Evolutionary conservation across 2,797 vertebrate genomes (phyloP).

Genomic region (Alcedo quadribrachys): DNA sequence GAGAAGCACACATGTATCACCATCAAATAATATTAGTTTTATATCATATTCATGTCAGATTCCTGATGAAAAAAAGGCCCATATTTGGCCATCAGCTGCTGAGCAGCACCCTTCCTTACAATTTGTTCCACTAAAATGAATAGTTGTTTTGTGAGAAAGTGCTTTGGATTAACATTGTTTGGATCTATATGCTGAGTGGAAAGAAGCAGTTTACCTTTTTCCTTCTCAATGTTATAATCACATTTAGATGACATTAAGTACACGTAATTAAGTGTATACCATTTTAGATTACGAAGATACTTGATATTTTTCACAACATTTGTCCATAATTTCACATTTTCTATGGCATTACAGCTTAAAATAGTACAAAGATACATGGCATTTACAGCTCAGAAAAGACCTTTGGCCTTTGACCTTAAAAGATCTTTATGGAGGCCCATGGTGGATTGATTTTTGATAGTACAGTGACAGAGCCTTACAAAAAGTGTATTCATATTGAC

Average conservation of each 20-base stretch:
- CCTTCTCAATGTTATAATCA: not conserved
- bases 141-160: not conserved
- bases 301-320: slow-evolving; percentile 6
- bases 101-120: not conserved
- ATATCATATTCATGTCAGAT: not conserved
- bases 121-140: not conserved
- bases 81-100: not conserved
- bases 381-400: slow-evolving; percentile 67
- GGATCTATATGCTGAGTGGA: not conserved
- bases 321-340: not conserved
- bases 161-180: not conserved
- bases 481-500: slow-evolving; percentile 74
- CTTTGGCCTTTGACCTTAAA: slow-evolving; percentile 73
- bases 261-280: not conserved
- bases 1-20: not conserved
- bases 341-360: slow-evolving; percentile 36
- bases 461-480: slow-evolving; percentile 69
- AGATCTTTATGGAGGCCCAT: slow-evolving; percentile 67
- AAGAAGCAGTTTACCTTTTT: not conserved
- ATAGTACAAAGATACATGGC: slow-evolving; percentile 55
- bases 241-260: not conserved
- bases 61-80: not conserved
- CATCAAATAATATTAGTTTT: not conserved
- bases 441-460: slow-evolving; percentile 75
- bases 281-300: not conserved